Evolutionary conservation across 2,888 invertebrate genomes (phyloP).

Genomic region (Agrotis puta): DNA sequence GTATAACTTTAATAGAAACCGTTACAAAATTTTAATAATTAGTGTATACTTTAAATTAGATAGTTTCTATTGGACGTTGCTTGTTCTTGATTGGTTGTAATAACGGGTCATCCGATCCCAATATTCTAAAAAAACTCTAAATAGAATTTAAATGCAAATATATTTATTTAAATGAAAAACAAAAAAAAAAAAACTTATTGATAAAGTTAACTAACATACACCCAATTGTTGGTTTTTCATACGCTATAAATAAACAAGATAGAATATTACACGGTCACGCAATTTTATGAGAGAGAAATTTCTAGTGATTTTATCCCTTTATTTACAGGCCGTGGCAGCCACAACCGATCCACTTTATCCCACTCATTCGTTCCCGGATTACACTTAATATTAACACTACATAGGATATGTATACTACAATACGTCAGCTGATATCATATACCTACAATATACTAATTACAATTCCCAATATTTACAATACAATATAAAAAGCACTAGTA

Average conservation of each 20-base stretch:
- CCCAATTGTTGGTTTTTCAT: neutral
- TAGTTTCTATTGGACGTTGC: no score
- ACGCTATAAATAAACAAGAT: constrained; percentile 2
- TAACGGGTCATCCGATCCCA: no score
- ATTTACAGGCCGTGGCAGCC: constrained; percentile 6
- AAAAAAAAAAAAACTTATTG: no score
- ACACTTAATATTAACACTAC: constrained; percentile 23
- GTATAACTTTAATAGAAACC: no score
- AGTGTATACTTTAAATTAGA: no score
- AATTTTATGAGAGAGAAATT: constrained; percentile 3
- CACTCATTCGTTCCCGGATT: constrained; percentile 39
- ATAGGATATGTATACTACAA: constrained; percentile 57
- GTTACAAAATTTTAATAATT: no score
- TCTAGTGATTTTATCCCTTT: constrained; percentile 3
- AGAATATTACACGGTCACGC: neutral
- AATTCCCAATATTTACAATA: constrained; percentile 52
- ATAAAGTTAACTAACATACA: neutral
- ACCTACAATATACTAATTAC: constrained; percentile 44
- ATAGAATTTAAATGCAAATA: no score
- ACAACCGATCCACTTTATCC: constrained; percentile 24
- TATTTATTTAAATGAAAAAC: no score
- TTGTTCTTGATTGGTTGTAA: no score
- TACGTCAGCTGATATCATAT: constrained; percentile 50
- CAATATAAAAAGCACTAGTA: constrained; percentile 63
- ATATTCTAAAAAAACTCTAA: no score